Evolutionary conservation across 1,140 invertebrate genomes (phyloP).

Genomic region (Hyposmocoma kahamanoa): DNA sequence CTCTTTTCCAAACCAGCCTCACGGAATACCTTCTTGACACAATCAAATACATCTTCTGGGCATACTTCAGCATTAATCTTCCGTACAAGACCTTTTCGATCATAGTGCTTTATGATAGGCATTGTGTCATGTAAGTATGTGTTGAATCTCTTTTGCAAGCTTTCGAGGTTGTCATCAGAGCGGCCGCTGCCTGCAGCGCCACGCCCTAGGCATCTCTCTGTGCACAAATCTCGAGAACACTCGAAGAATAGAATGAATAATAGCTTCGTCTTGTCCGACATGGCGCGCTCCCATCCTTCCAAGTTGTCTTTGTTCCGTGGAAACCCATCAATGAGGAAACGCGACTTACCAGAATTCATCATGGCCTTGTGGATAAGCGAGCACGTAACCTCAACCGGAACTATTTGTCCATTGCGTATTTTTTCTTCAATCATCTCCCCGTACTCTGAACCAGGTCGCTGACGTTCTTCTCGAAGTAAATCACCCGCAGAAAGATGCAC

Average conservation of each 20-base stretch:
- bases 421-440: slow-evolving; percentile 95
- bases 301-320: slow-evolving; percentile 98
- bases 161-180: slow-evolving; percentile 95
- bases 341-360: slow-evolving; percentile 78
- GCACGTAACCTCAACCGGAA: slow-evolving; percentile 99
- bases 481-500: slow-evolving; percentile 99
- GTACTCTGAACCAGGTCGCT: slow-evolving; percentile 88
- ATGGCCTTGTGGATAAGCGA: slow-evolving; percentile 92
- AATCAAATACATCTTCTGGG: slow-evolving; percentile 82
- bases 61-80: slow-evolving; percentile 83
- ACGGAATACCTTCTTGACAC: slow-evolving; percentile 70
- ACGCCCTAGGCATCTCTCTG: slow-evolving; percentile 87
- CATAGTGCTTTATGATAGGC: slow-evolving; percentile 94
- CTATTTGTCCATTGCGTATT: slow-evolving; percentile 96
- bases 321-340: slow-evolving; percentile 98
- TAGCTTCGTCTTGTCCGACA: slow-evolving; percentile 89
- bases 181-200: slow-evolving; percentile 93
- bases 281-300: slow-evolving; percentile 93
- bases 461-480: slow-evolving; percentile 92
- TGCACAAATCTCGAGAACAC: slow-evolving; percentile 89
- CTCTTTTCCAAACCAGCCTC: too few species aligned
- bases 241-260: slow-evolving; percentile 96
- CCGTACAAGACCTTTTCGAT: slow-evolving; percentile 81
- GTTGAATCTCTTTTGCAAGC: slow-evolving; percentile 91
- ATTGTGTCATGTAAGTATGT: slow-evolving; percentile 94